These are phyloP conservation scores for Drosophila nannoptera DNA, from an alignment of 1,140 invertebrate species.

Conservation along the genomic window DNA sequence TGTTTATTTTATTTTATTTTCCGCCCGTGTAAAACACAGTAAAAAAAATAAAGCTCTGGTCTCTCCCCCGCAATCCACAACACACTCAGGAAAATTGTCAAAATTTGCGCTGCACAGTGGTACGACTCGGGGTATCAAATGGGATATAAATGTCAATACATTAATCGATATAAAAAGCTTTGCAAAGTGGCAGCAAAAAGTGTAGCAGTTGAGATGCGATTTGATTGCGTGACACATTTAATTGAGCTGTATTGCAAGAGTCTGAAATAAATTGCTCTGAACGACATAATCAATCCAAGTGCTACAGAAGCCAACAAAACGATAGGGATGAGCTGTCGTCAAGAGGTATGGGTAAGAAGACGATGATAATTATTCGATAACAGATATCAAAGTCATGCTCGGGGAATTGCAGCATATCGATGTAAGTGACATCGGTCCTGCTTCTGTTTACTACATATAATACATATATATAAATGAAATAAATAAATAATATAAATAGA, in stretches of 20 bases:
- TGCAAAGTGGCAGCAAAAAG: neutral
- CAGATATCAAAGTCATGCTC: too few relatives aligned
- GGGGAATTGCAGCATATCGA: too few relatives aligned
- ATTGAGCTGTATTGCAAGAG: too few relatives aligned
- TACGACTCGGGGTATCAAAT: neutral
- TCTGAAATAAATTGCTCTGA: too few relatives aligned
- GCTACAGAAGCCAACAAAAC: too few relatives aligned
- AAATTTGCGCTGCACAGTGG: conserved; percentile 21
- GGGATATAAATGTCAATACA: neutral
- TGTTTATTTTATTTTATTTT: conserved; percentile 59
- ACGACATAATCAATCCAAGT: too few relatives aligned
- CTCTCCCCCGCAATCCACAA: neutral
- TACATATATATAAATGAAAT: too few relatives aligned
- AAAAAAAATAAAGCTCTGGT: conserved; percentile 1
- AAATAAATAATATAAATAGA: neutral
- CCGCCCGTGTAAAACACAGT: conserved; percentile 48
- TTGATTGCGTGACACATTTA: neutral
- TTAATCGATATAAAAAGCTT: neutral
- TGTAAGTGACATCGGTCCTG: too few relatives aligned
- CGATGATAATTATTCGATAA: too few relatives aligned
- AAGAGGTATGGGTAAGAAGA: too few relatives aligned
- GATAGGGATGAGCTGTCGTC: too few relatives aligned
- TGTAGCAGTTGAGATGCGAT: neutral
- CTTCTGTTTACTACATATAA: too few relatives aligned
- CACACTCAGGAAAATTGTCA: conserved; percentile 37